A percentile compares a stretch with the other conserved stretches of the same genome.
phyloP scores from a whole-genome alignment of 2,888 invertebrate species.

The Brachylomia viminalis region DNA sequence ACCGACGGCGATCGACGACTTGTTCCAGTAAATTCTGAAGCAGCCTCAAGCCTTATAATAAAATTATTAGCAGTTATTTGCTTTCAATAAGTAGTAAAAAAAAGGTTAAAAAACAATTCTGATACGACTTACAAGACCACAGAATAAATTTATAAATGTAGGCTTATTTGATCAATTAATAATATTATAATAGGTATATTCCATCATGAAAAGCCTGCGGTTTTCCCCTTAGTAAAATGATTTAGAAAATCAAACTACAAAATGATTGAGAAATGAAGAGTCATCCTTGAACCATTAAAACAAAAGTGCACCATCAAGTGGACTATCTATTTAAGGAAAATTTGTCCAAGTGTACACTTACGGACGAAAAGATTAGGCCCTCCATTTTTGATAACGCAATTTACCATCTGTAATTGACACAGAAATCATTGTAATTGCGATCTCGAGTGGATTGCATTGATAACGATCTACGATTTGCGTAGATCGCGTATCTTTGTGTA shows the following conservation, averaged over 20 bases:
- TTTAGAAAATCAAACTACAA: neutral
- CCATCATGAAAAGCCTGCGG: too few species aligned
- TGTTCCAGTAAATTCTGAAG: too few species aligned
- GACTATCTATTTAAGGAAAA: slow-evolving; percentile 9
- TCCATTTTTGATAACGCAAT: slow-evolving; percentile 29
- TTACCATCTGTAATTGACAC: slow-evolving; percentile 42
- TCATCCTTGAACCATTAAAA: neutral
- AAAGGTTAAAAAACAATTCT: too few species aligned
- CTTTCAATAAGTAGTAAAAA: too few species aligned
- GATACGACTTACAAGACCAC: too few species aligned
- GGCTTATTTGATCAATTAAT: too few species aligned
- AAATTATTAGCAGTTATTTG: too few species aligned
- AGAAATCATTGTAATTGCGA: slow-evolving; percentile 34
- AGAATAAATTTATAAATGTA: too few species aligned
- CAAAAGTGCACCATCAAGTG: neutral
- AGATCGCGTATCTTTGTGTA: slow-evolving; percentile 46
- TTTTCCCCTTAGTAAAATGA: neutral
- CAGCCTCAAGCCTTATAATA: too few species aligned
- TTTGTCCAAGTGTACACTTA: slow-evolving; percentile 14
- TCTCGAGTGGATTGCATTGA: slow-evolving; percentile 51
- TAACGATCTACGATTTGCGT: slow-evolving; percentile 48
- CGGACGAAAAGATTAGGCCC: slow-evolving; percentile 25
- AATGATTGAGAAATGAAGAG: neutral
- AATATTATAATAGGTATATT: too few species aligned
- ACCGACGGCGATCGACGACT: too few species aligned